Base-by-base conservation (phyloP, 2,888 invertebrate species). In the Cordilura impudica region DNA sequence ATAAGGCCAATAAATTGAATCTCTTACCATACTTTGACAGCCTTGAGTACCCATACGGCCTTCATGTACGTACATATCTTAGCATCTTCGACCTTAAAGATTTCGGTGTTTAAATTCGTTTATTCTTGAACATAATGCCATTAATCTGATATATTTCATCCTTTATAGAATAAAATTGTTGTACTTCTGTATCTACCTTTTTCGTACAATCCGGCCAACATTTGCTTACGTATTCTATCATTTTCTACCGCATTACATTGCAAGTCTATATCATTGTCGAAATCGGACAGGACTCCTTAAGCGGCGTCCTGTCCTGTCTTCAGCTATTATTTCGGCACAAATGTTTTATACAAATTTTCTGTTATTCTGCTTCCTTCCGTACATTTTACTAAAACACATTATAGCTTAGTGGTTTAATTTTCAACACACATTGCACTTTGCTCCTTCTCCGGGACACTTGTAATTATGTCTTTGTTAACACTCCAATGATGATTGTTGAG, bases 371-470 rank as follows among this genome's bases (percentile, higher is more conserved):
- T 47, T 29, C 26, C 47, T 61, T 14, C n/a, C 26, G 14, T 47
- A 16, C 12, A 14, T 8, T 51, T 23, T 71, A 19, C 12, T 39
- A 45, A 67, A 74, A 53, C 60, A 74, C 74, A 74, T 74, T 47
- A 26, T 74, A 0, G 74, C 74, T 19, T 58, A 74, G 21, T 74
- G 66, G 31, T 66, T 58, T 60, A 6, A 16, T 43, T 54, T 60
- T 26, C 54, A 45, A 54, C 67, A 53, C 47, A 18, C 45, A 14
- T 61, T 23, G 23, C 60, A 73, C 5, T 18, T 43, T 10, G n/a
- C 66, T 1, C 65, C 73, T 6, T 26, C 47, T 16, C 67, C 53
- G 5, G 74, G 67, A 19, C 53, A 74, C 39, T 60, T 74, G 2
- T 2, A 53, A 23, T 39, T 51, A 21, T 61, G 61, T 29, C 6